Evolutionary conservation across 2,797 vertebrate genomes (phyloP).

Genomic region (Apogon hyalosoma): DNA sequence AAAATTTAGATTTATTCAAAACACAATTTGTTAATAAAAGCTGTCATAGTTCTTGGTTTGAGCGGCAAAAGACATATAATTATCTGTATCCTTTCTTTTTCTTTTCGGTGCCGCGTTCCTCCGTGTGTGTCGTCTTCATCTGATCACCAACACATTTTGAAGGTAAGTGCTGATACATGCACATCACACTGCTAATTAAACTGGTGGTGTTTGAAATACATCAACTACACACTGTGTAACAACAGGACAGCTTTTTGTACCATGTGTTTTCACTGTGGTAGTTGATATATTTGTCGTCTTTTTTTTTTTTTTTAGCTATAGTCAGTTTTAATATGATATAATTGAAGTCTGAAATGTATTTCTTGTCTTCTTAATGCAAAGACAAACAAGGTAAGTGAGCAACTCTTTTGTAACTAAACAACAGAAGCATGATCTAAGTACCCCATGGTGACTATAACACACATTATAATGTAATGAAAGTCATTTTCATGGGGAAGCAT

Average conservation of each 20-base stretch:
- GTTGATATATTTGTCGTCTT: conserved; percentile 14
- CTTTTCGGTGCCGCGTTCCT: conserved; percentile 41
- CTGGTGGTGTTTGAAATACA: conserved; percentile 4
- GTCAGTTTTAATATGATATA: background rate
- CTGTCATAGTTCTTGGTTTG: conserved; percentile 26
- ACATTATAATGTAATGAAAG: background rate
- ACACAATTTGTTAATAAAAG: background rate
- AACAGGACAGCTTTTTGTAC: background rate
- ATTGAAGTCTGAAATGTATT: conserved; percentile 26
- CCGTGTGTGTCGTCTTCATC: conserved; percentile 14
- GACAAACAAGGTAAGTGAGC: conserved; percentile 59
- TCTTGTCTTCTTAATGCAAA: conserved; percentile 24
- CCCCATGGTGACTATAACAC: background rate
- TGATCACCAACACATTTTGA: conserved; percentile 35
- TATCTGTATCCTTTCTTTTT: conserved; percentile 26
- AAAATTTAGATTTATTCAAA: conserved; percentile 1
- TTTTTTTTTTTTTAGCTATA: conserved; percentile 9
- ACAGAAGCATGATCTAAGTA: background rate
- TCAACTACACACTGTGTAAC: conserved; percentile 13
- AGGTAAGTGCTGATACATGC: conserved; percentile 73
- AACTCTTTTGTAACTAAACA: background rate
- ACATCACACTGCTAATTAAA: conserved; percentile 2
- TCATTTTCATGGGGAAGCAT: background rate
- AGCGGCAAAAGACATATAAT: conserved; percentile 12
- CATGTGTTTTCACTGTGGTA: conserved; percentile 7